phyloP scores from a whole-genome alignment of 2,888 invertebrate genomes.

The Scaeva pyrastri region DNA sequence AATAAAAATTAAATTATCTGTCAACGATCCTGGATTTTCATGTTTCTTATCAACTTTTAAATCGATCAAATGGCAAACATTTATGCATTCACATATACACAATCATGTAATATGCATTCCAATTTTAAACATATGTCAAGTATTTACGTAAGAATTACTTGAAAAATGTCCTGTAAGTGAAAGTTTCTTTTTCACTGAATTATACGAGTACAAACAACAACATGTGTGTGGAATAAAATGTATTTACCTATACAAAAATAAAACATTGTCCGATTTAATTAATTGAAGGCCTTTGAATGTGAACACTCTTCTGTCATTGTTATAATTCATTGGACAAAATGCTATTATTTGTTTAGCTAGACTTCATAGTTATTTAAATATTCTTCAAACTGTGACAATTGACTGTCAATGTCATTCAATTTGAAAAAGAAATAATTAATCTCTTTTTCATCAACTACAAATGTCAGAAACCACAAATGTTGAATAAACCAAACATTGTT shows the following conservation, averaged over 20 bases:
- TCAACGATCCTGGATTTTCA: background rate
- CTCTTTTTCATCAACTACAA: too few species aligned
- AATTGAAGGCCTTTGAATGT: background rate
- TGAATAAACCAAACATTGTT: too few species aligned
- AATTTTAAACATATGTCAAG: slow-evolving; percentile 48
- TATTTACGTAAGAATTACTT: slow-evolving; percentile 60
- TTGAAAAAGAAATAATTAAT: too few species aligned
- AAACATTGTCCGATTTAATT: slow-evolving; percentile 1
- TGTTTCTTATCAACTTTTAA: background rate
- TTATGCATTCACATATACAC: slow-evolving; percentile 4
- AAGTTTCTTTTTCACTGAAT: slow-evolving; percentile 53
- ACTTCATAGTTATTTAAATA: too few species aligned
- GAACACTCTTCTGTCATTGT: too few species aligned
- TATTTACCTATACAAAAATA: background rate
- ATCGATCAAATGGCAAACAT: slow-evolving; percentile 40
- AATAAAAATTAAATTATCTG: too few species aligned
- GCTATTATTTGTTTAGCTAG: too few species aligned
- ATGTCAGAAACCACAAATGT: too few species aligned
- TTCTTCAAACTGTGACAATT: too few species aligned
- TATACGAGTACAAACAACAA: slow-evolving; percentile 11
- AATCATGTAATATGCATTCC: slow-evolving; percentile 53
- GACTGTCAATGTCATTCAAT: too few species aligned
- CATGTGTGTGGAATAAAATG: slow-evolving; percentile 25
- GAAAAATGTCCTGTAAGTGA: slow-evolving; percentile 68
- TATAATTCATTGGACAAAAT: too few species aligned